phyloP scores from a whole-genome alignment of 2,797 vertebrate genomes.

The Pogonophryne albipinna region DNA sequence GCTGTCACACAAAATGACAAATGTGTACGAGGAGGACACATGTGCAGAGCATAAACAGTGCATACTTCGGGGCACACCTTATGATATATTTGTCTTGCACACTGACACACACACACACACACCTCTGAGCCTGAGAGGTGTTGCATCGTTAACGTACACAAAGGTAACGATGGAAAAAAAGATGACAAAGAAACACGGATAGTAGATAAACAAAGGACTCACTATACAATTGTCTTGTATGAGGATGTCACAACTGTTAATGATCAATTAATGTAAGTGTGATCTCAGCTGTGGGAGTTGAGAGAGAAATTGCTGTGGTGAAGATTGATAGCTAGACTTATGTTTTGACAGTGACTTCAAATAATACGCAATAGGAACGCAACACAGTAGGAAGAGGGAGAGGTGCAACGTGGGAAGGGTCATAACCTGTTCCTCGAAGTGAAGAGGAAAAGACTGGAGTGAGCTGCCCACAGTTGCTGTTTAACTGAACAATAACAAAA shows the following conservation, averaged over 20 bases:
- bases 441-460: constrained; percentile 71
- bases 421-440: constrained; percentile 66
- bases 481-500: constrained; percentile 69
- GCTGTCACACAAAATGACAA: constrained; percentile 11
- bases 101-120: neutral
- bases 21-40: constrained; percentile 8
- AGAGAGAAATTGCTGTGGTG: constrained; percentile 18
- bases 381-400: constrained; percentile 60
- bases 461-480: constrained; percentile 36
- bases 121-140: constrained; percentile 1
- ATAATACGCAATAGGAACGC: constrained; percentile 19
- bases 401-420: constrained; percentile 57
- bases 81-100: constrained; percentile 64
- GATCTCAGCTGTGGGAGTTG: constrained; percentile 11
- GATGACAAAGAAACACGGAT: neutral
- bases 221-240: neutral
- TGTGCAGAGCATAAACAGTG: constrained; percentile 23
- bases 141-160: neutral
- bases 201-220: neutral
- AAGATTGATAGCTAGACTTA: constrained; percentile 10
- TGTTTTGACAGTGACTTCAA: constrained; percentile 36
- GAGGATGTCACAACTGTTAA: neutral
- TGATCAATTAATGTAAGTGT: neutral
- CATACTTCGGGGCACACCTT: constrained; percentile 80
- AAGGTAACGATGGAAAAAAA: neutral